Evolutionary conservation across 1,140 invertebrate genomes (phyloP).

Genomic region (Zophobas morio): DNA sequence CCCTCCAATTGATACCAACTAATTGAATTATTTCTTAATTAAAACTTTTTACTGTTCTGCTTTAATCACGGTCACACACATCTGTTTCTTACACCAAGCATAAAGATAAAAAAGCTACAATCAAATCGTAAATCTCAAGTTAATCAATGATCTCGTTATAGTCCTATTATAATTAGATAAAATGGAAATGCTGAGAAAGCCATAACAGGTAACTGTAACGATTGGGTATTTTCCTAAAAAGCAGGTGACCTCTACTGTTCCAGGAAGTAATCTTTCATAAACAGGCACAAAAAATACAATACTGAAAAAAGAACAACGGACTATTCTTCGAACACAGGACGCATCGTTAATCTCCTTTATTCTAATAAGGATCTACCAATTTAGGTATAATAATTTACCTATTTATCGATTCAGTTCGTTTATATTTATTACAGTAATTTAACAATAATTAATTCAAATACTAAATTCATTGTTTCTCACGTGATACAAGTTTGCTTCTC

Average conservation of each 20-base stretch:
- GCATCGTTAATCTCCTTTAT: too few relatives aligned
- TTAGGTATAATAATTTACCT: too few relatives aligned
- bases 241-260: constrained; percentile 19
- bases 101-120: constrained; percentile 32
- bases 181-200: constrained; percentile 11
- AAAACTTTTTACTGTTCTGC: constrained; percentile 27
- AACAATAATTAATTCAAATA: neutral
- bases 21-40: constrained; percentile 36
- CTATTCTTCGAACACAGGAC: neutral
- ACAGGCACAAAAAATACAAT: constrained; percentile 5
- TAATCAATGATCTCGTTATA: constrained; percentile 35
- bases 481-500: neutral
- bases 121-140: constrained; percentile 34
- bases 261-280: constrained; percentile 19
- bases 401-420: too few relatives aligned
- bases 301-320: constrained; percentile 1
- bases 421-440: too few relatives aligned
- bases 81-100: constrained; percentile 5
- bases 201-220: constrained; percentile 25
- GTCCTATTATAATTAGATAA: constrained; percentile 35
- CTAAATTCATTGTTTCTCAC: neutral
- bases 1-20: constrained; percentile 25
- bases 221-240: constrained; percentile 18
- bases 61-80: constrained; percentile 3
- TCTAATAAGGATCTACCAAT: too few relatives aligned